These are phyloP conservation scores for Hydraecia micacea DNA, from an alignment of 2,888 invertebrate genomes.

Conservation along the genomic window DNA sequence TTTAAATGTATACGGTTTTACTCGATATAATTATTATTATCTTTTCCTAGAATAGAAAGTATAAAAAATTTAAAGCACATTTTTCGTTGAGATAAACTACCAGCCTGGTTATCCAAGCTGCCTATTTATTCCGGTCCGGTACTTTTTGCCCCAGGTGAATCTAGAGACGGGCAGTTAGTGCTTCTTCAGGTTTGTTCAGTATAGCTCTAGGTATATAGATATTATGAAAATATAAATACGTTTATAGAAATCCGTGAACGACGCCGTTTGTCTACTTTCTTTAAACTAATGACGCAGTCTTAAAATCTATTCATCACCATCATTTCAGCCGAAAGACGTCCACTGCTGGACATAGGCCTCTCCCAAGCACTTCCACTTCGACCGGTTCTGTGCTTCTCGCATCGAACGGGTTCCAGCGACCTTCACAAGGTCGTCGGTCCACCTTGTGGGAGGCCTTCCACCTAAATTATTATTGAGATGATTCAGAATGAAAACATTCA, in stretches of 20 bases:
- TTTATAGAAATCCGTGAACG: background rate
- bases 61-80: background rate
- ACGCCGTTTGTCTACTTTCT: background rate
- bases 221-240: background rate
- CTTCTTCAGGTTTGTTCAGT: background rate
- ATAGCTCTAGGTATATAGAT: background rate
- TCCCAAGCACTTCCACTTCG: too few species aligned
- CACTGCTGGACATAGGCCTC: too few species aligned
- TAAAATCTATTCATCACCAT: background rate
- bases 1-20: background rate
- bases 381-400: too few species aligned
- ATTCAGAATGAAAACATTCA: background rate
- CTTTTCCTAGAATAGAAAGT: background rate
- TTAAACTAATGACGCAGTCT: constrained; percentile 6
- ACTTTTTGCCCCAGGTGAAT: background rate
- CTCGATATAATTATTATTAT: background rate
- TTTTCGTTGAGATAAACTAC: background rate
- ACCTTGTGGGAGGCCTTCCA: too few species aligned
- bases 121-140: background rate
- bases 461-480: constrained; percentile 1
- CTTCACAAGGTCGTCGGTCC: too few species aligned
- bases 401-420: too few species aligned
- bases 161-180: background rate
- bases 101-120: background rate
- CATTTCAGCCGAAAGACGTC: too few species aligned